Conservation (phyloP, 92 coral and sea anemone species). For the Palythoa heliodiscus region DNA sequence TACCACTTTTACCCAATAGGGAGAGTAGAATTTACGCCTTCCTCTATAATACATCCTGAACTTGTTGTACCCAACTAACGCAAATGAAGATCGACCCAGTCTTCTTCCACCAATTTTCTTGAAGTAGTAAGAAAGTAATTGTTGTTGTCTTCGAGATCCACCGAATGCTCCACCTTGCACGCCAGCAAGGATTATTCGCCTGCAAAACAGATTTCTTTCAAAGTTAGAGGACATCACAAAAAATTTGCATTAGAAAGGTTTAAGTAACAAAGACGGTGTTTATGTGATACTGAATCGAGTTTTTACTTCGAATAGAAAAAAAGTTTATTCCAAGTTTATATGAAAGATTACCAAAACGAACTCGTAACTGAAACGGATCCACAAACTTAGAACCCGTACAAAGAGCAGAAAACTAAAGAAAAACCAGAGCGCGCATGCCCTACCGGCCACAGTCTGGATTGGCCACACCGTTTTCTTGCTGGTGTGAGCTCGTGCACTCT, state of each 20-base stretch:
- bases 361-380: too few species aligned
- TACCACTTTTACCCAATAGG: background rate
- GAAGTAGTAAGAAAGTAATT: slow-evolving; percentile 3
- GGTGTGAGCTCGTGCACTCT: too few species aligned
- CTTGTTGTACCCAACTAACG: slow-evolving; percentile 21
- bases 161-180: slow-evolving; percentile 6
- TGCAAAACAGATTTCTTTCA: background rate
- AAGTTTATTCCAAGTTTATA: too few species aligned
- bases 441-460: too few species aligned
- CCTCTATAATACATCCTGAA: background rate
- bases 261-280: background rate
- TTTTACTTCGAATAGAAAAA: too few species aligned
- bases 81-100: slow-evolving; percentile 22
- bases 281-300: background rate
- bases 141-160: background rate
- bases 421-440: too few species aligned
- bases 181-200: slow-evolving; percentile 17
- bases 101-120: slow-evolving; percentile 3
- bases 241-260: background rate
- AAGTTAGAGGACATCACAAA: background rate
- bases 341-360: too few species aligned
- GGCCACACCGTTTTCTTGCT: too few species aligned
- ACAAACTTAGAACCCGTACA: too few species aligned
- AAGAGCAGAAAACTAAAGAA: too few species aligned
- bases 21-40: background rate